A percentile compares a stretch with the other conserved stretches of the same genome.
Evolutionary conservation across 2,113 vertebrate genomes (phyloP).

Genomic region (Euleptes europaea): DNA sequence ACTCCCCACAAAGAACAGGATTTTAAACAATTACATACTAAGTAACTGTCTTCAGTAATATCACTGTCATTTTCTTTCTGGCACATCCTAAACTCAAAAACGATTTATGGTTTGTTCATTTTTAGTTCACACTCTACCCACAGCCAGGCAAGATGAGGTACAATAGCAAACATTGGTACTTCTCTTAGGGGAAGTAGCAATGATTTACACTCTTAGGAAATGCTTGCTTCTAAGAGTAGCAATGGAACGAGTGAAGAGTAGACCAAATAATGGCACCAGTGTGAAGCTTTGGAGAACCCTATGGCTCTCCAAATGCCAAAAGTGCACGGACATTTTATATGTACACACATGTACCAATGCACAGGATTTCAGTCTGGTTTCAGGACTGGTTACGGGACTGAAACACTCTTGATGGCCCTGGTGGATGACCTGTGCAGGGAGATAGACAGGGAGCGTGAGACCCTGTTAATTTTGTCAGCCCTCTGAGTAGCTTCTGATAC

Average conservation of each 20-base stretch:
- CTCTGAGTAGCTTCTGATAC: too few species aligned
- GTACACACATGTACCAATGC: too few species aligned
- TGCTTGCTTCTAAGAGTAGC: background rate
- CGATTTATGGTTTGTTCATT: background rate
- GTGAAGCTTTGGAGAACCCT: too few species aligned
- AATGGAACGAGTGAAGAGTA: background rate
- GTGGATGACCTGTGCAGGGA: too few species aligned
- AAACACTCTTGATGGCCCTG: too few species aligned
- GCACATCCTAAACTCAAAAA: background rate
- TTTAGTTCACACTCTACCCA: background rate
- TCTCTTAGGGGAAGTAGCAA: background rate
- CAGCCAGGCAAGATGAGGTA: background rate
- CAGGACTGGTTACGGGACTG: too few species aligned
- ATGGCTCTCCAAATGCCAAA: too few species aligned
- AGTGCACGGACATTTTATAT: too few species aligned
- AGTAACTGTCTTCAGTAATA: background rate
- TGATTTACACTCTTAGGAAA: background rate
- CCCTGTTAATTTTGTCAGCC: too few species aligned
- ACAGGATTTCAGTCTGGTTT: too few species aligned
- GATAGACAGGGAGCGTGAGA: too few species aligned
- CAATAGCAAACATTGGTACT: background rate
- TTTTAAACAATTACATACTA: background rate
- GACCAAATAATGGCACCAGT: too few species aligned
- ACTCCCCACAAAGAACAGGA: background rate
- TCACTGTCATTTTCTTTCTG: background rate